Evolutionary conservation across 2,113 vertebrate species (phyloP).

Genomic region (Porphyrio hochstetteri): DNA sequence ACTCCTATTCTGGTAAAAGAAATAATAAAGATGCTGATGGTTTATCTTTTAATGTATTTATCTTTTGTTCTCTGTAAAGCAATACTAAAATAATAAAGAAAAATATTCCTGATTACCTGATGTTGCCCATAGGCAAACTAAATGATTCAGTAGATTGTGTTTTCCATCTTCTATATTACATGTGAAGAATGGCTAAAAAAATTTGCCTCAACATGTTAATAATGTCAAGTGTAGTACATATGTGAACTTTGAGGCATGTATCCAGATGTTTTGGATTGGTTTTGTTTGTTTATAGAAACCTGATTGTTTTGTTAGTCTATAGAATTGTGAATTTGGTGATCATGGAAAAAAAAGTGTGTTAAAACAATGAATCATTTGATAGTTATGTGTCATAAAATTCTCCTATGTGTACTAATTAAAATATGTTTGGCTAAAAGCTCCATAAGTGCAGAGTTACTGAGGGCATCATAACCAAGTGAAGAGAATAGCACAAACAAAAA

Average conservation of each 20-base stretch:
- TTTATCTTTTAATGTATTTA: background rate
- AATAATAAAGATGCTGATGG: background rate
- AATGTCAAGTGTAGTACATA: background rate
- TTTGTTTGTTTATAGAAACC: background rate
- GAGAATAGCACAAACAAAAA: background rate
- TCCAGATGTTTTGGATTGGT: background rate
- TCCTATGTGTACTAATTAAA: background rate
- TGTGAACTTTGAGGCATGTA: background rate
- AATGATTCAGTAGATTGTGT: background rate
- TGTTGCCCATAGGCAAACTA: background rate
- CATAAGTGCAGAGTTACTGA: background rate
- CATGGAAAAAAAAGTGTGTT: background rate
- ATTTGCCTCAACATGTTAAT: rapidly evolving
- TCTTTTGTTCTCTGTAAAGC: background rate
- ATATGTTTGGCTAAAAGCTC: background rate
- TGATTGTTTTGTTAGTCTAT: background rate
- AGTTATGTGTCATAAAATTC: background rate
- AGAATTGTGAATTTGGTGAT: background rate
- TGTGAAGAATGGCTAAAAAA: background rate
- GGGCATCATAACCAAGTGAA: background rate
- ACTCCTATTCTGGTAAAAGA: background rate
- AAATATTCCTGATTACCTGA: background rate
- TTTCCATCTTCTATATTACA: background rate
- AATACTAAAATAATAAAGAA: background rate
- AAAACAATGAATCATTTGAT: background rate